These are phyloP conservation scores for Masticophis lateralis DNA, from an alignment of 2,797 vertebrate genomes.

Conservation along the genomic window DNA sequence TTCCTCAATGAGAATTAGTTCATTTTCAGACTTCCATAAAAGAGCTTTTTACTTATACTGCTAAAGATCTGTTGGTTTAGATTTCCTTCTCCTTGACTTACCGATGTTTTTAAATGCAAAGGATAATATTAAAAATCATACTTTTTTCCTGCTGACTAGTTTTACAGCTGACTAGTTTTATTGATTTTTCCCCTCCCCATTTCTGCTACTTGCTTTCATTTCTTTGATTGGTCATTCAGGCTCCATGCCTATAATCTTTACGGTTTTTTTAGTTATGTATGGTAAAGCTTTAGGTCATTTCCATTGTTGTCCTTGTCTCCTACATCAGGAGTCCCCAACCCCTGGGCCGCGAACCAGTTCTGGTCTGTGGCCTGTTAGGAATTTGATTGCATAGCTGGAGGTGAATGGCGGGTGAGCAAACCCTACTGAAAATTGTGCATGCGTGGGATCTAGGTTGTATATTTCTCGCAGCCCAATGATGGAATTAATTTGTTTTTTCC, in stretches of 20 bases:
- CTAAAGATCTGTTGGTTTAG: background rate
- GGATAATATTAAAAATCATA: background rate
- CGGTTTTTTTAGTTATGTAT: background rate
- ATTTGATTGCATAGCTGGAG: too few relatives aligned
- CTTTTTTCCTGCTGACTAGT: background rate
- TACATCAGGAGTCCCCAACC: background rate
- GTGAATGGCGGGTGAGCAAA: too few relatives aligned
- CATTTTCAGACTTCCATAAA: background rate
- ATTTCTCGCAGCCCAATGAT: background rate
- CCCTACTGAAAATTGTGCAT: too few relatives aligned
- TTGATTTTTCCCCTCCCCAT: background rate
- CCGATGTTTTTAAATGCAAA: background rate
- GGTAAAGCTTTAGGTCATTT: background rate
- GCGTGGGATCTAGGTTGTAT: too few relatives aligned
- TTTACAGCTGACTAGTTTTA: background rate
- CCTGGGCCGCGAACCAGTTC: too few relatives aligned
- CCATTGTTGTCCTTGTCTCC: background rate
- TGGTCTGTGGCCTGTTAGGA: too few relatives aligned
- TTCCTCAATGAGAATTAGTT: background rate
- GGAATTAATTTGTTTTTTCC: background rate
- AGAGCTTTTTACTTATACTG: background rate
- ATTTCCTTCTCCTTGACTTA: background rate
- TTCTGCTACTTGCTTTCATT: background rate
- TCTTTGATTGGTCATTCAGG: background rate
- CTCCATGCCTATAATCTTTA: background rate